Evolutionary conservation across 1,140 invertebrate genomes (phyloP), one percentile per base, ranked within the genome.

Genomic region (Calliopsis andreniformis): DNA sequence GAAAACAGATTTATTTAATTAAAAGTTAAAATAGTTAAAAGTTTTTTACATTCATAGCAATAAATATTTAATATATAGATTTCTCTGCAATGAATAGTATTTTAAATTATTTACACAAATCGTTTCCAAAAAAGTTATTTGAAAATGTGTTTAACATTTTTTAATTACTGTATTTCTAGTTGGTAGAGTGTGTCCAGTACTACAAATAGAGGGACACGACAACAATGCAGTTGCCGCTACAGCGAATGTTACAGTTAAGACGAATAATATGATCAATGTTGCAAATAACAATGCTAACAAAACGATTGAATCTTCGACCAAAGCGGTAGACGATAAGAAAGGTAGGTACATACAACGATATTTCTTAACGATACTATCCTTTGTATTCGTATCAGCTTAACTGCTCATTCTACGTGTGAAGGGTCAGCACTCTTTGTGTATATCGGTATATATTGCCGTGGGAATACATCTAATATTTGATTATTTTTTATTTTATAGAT

Each of bases 291-390:
- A 16, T 25, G 20, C 1, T 18, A 67, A 2, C 7, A 4, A 28
- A 45, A 7, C 4, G 3, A 10, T 6, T 2, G 18, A 10, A 43
- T 1, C 49, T 12, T 14, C 28, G 32, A 28, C 6, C 2, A 55
- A 63, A 2, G 1, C 51, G 16, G 10, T 4, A 5, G 42, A 49
- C 18, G 16, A 47, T 45, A 25, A 53, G 20, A 73, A 23, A 14
- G 28, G 76, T 78, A n/a, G 14, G 62, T 61, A 30, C 7, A 61
- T 61, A 30, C 7, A 61, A 62, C 23, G 35, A 23, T 55, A 39
- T 67, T 53, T 47, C 23, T 49, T 58, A 63, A 62, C 12, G 20
- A 39, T 56, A 53, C 3, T 4, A 20, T 3, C 18, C 32, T 51
- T 71, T 30, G 45, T 30, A 6, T 2, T 45, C n/a, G 35, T n/a